Conservation (phyloP, 2,888 invertebrate species). For the Seira ritae region DNA sequence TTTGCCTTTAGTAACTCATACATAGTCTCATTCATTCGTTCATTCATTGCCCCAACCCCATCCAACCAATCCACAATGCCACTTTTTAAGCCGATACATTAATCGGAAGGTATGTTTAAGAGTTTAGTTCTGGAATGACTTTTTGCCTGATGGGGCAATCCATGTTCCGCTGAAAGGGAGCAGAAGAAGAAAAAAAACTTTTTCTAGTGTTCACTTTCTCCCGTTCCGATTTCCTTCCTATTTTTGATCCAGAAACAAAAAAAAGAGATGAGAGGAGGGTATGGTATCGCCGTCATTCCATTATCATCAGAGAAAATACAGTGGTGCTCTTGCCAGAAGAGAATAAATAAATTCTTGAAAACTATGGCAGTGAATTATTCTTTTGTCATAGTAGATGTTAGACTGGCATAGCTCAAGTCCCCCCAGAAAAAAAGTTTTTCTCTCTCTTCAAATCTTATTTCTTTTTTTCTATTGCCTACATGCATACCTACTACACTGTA, state of each 20-base stretch:
- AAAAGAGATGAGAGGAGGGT: constrained; percentile 1
- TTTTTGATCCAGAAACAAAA: constrained; percentile 5
- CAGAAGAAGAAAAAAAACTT: constrained; percentile 5
- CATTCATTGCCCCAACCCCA: constrained; percentile 9
- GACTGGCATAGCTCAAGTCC: constrained; percentile 11
- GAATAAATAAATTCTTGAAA: constrained; percentile 11
- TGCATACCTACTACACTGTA: too few species aligned
- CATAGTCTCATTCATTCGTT: constrained; percentile 4
- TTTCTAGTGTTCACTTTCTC: not conserved
- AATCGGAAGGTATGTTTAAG: constrained; percentile 18
- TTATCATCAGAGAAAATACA: not conserved
- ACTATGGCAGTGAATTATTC: constrained; percentile 18
- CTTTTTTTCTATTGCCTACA: not conserved
- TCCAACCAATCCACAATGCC: too few species aligned
- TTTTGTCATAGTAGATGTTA: constrained; percentile 12
- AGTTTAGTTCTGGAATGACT: constrained; percentile 11
- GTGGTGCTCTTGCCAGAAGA: constrained; percentile 5
- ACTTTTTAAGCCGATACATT: constrained; percentile 18
- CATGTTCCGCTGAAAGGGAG: constrained; percentile 18
- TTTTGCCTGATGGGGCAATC: constrained; percentile 1
- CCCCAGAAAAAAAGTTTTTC: not conserved
- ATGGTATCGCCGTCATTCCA: not conserved
- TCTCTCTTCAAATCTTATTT: too few species aligned
- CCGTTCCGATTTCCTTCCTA: too few species aligned
- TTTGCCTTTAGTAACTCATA: too few species aligned